Percentiles rank a stretch among this genome's conserved stretches.
These are phyloP conservation scores for Nysson spinosus DNA, from an alignment of 2,888 invertebrate species.

Conservation along the genomic window DNA sequence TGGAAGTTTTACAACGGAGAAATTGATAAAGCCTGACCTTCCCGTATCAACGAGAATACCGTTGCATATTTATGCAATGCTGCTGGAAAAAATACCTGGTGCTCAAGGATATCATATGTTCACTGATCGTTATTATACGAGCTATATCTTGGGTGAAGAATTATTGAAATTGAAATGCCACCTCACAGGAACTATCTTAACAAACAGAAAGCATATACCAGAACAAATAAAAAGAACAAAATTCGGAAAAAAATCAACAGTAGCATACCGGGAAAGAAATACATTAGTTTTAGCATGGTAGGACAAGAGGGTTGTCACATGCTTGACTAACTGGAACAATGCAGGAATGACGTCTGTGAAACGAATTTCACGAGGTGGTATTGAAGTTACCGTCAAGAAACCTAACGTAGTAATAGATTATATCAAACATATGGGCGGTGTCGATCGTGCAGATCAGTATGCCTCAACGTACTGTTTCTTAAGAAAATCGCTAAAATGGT, in stretches of 20 bases:
- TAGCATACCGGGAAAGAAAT: background rate
- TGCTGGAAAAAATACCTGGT: conserved; percentile 13
- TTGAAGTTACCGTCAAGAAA: conserved; percentile 16
- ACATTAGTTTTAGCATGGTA: conserved; percentile 1
- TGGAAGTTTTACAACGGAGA: conserved; percentile 44
- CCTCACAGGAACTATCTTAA: conserved; percentile 7
- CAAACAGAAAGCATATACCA: conserved; percentile 8
- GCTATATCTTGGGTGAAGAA: background rate
- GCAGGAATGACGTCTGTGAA: background rate
- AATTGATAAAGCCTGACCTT: conserved; percentile 39
- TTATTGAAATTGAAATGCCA: conserved; percentile 6
- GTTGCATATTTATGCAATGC: conserved; percentile 22
- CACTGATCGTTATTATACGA: conserved; percentile 8
- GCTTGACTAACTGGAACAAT: background rate
- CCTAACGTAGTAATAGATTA: conserved; percentile 20
- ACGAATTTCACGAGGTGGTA: conserved; percentile 3
- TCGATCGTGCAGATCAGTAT: conserved; percentile 41
- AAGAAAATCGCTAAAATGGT: conserved; percentile 15
- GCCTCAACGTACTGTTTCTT: conserved; percentile 10
- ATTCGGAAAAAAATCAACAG: background rate
- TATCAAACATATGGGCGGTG: conserved; percentile 43
- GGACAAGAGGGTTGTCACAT: background rate
- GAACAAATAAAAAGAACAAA: conserved; percentile 1
- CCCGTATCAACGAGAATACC: conserved; percentile 44
- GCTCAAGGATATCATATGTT: conserved; percentile 4